Base-by-base conservation (phyloP, 1,140 invertebrate species). In the Pararge aegeria region DNA sequence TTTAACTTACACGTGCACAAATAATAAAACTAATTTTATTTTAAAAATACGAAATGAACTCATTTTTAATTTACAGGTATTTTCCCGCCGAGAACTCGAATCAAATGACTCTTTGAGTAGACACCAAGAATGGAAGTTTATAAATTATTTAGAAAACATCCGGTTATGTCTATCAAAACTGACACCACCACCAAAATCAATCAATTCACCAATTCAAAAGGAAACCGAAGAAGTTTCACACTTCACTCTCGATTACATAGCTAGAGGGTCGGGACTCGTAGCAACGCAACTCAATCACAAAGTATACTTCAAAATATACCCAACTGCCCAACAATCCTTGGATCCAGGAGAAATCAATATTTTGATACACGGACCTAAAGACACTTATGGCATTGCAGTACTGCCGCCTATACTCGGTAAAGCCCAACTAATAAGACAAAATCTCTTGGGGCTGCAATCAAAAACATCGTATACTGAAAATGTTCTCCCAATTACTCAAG, bases 201-300 rank as follows among this genome's bases (percentile, higher is more conserved):
- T 51, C 6, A 61, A 48, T 18, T 57, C 61, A 49, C 55, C 49
- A 34, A 70, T 61, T 0, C 81, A 76, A 9, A 82, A 77, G 66
- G 73, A 74, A 70, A 75, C 68, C 9, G 78, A 83, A 55, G 68
- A 27, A 12, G 30, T 34, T 2, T 66, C 63, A 27, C 79, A 87
- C 68, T 87, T 87, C 58, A 90, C 87, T n/a, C 70, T 90, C 5
- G 87, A 90, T 61, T 93, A 92, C 61, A 78, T 92, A 0, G 92
- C 91, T 10, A 85, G 89, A 70, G 92, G 92, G 19, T 92, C 92
- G 71, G 92, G 92, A 2, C 77, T 93, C 15, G 78, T 89, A 30
- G 89, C 90, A 27, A 91, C 90, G 15, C 91, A 91, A 73, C 74
- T 90, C 49, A 84, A 91, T 49, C 84, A 87, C 55, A 90, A 90